Base-by-base conservation (phyloP, 2,113 vertebrate species). In the Chloroceryle aenea region DNA sequence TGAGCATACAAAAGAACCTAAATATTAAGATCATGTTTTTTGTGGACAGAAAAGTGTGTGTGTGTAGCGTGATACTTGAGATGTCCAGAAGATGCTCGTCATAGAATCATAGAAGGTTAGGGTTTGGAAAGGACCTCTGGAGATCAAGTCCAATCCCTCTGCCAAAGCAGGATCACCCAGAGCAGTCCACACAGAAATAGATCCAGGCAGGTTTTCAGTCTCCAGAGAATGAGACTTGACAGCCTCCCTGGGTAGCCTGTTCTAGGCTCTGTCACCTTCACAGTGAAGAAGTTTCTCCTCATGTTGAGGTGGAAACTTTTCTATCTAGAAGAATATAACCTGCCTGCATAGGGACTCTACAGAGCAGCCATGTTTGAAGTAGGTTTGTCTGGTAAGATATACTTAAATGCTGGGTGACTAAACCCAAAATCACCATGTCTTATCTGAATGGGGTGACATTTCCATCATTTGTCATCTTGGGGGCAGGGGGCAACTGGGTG, bases 21-120 rank as follows among this genome's bases (percentile, higher is more conserved):
- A 56, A 21, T 20, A 38, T 19, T 53, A 63, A 36, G 4, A 29
- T 19, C 6, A 2, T 8, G 1, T 0, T 2, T 76, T 71, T 6
- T 7, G 7, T 40, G 50, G 25, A 23, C 19, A 47, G 23, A 76
- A 64, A 27, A 21, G 6, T 3, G 0, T 20, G 4, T n/a, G 3
- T 71, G 34, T 71, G 34, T 50, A 19, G 34, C 34, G 5, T 47
- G 36, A 34, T 19, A 52, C 9, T 18, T 7, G 14, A 80, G 20
- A 56, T 20, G 8, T 38, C 13, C 36, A 83, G 40, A 74, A 90
- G 12, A 52, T 29, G 25, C 7, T 69, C 36, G 47, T 23, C 47
- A 48, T 12, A 48, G 47, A 48, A 48, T 23, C 47, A 48, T 10
- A 48, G 47, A 48, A 48, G 23, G 47, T 48, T 48, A 11, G 5